phyloP scores from a whole-genome alignment of 2,888 invertebrate species.

The Tetragnatha montana region DNA sequence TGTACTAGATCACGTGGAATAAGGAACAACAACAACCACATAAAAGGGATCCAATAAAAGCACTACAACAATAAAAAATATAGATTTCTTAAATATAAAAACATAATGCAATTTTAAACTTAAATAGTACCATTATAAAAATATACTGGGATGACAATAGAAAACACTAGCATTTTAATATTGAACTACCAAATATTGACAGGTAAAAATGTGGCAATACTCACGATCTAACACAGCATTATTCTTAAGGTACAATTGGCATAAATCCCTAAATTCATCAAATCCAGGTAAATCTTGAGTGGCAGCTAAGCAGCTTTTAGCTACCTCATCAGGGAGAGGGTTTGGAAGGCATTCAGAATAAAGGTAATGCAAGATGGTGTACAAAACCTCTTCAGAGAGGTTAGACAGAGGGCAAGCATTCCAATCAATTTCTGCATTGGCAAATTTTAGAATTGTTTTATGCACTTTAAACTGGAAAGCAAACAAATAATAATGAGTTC shows the following conservation, averaged over 20 bases:
- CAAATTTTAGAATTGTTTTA: constrained; percentile 80
- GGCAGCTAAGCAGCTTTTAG: constrained; percentile 79
- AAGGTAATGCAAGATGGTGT: constrained; percentile 81
- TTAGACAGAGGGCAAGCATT: constrained; percentile 77
- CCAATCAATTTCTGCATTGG: constrained; percentile 80
- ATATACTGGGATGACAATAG: neutral
- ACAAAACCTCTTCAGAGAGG: constrained; percentile 81
- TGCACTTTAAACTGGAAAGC: constrained; percentile 77
- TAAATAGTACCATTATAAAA: neutral
- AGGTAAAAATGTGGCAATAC: constrained; percentile 72
- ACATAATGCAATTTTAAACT: neutral
- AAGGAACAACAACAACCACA: no score
- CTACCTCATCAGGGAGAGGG: constrained; percentile 80
- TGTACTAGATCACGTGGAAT: no score
- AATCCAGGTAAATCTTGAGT: constrained; percentile 78
- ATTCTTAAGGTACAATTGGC: constrained; percentile 81
- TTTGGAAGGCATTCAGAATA: constrained; percentile 82
- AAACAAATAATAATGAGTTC: constrained; percentile 17
- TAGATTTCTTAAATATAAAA: neutral
- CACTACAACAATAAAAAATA: no score
- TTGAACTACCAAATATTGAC: neutral
- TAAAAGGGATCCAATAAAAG: no score
- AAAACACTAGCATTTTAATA: neutral
- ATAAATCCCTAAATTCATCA: constrained; percentile 79
- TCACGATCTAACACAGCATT: constrained; percentile 82